Base-by-base conservation (phyloP, 2,888 invertebrate genomes). In the Pandemis cinnamomeana region DNA sequence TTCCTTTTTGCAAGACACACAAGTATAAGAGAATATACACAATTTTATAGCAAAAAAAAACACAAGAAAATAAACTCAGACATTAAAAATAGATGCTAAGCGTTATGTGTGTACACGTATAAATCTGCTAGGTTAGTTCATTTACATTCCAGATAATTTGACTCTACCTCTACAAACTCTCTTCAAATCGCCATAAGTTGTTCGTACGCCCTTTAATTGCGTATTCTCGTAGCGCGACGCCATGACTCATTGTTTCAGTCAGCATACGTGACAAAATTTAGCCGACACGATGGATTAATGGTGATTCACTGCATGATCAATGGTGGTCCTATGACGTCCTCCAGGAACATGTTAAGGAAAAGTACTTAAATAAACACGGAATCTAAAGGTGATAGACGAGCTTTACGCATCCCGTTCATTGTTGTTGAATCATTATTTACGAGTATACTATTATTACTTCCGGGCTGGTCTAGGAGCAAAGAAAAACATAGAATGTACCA, bases 211-310 rank as follows among this genome's bases (percentile, higher is more conserved):
- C n/a, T 66, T 72, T n/a, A 15, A 55, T 62, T 41, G 44, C 11
- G 60, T 60, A 64, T 69, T 72, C 62, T 48, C 5, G 46, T n/a
- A 7, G 11, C 60, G 55, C 7, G 20, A 64, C n/a, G 36, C 46
- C 72, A 66, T 76, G 76, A 77, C 69, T 76, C 76, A 76, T 71
- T 62, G 63, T 10, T n/a, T 71, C 36, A 67, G 70, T 74, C 72
- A 70, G n/a, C 10, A 51, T 67, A 77, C 78, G 77, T 79, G 78
- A 78, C 72, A 77, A 77, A 77, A 78, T 78, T 79, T 75, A 75
- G 63, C 71, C 70, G n/a, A 63, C 58, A 60, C 70, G 67, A 72
- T 75, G 61, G 27, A 53, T 55, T 53, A n/a, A 42, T 10, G 68
- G 44, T 73, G 73, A 73, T 42, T 73, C 73, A 73, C 13, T 63